These are phyloP conservation scores for Coremacera marginata DNA, from an alignment of 2,888 invertebrate species.

Conservation along the genomic window DNA sequence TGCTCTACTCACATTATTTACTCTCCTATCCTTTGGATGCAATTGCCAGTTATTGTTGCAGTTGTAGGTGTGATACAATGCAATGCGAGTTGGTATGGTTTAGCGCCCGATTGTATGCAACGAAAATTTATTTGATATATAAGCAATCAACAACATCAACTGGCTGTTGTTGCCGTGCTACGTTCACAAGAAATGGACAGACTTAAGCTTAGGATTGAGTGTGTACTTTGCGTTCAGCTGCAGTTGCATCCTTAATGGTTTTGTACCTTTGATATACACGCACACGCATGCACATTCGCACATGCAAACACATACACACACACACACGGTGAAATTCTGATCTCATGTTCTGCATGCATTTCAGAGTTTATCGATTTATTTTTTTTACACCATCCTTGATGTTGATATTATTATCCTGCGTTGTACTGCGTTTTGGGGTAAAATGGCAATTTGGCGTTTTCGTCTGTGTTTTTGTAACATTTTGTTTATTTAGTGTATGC, in stretches of 20 bases:
- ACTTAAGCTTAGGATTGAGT: background rate
- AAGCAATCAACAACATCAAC: background rate
- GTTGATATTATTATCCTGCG: slow-evolving; percentile 8
- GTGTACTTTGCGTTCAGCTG: background rate
- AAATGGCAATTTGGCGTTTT: slow-evolving; percentile 33
- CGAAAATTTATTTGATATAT: slow-evolving; percentile 25
- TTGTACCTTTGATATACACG: background rate
- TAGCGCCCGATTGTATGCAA: slow-evolving; percentile 21
- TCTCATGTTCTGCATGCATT: background rate
- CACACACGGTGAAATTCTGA: background rate
- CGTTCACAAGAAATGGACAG: too few species aligned
- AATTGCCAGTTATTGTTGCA: slow-evolving; percentile 26
- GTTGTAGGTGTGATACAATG: background rate
- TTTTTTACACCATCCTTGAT: background rate
- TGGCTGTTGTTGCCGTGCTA: background rate
- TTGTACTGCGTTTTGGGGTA: slow-evolving; percentile 14
- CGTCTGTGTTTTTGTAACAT: background rate
- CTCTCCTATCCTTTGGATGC: background rate
- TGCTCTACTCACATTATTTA: background rate
- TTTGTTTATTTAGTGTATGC: slow-evolving; percentile 21
- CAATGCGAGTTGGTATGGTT: background rate
- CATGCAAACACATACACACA: background rate
- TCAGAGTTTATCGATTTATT: slow-evolving; percentile 14
- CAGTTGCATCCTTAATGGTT: background rate
- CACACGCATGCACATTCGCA: background rate